phyloP scores from a whole-genome alignment of 2,888 invertebrate species.

The Diarsia rubi region DNA sequence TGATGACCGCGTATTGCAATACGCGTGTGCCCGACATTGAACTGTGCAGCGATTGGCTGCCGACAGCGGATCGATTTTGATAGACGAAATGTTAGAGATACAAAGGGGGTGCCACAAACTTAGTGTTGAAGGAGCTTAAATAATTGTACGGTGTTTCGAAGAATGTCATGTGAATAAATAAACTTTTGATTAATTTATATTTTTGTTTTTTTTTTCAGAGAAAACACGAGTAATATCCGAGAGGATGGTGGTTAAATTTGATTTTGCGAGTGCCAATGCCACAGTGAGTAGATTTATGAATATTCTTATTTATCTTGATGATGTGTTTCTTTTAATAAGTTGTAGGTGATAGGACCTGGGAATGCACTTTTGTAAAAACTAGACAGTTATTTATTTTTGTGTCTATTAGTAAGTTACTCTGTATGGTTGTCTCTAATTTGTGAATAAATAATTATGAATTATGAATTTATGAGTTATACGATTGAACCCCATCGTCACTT shows the following conservation, averaged over 20 bases:
- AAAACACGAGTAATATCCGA: not conserved
- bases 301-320: not conserved
- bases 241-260: conserved; percentile 44
- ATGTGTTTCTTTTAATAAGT: not conserved
- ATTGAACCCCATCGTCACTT: not conserved
- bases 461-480: not conserved
- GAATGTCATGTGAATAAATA: too few species aligned
- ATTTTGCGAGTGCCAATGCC: conserved; percentile 33
- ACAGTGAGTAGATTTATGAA: conserved; percentile 23
- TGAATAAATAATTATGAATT: too few species aligned
- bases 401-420: too few species aligned
- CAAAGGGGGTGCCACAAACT: not conserved
- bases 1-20: conserved; percentile 24
- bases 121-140: not conserved
- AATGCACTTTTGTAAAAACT: not conserved
- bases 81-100: not conserved
- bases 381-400: too few species aligned
- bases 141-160: not conserved
- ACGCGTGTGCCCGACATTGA: conserved; percentile 22
- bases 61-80: conserved; percentile 3
- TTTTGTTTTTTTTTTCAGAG: not conserved
- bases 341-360: not conserved
- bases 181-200: not conserved
- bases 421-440: too few species aligned
- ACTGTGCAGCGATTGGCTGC: conserved; percentile 23